Evolutionary conservation across 2,113 vertebrate species (phyloP).

Genomic region (Coregonus clupeaformis): DNA sequence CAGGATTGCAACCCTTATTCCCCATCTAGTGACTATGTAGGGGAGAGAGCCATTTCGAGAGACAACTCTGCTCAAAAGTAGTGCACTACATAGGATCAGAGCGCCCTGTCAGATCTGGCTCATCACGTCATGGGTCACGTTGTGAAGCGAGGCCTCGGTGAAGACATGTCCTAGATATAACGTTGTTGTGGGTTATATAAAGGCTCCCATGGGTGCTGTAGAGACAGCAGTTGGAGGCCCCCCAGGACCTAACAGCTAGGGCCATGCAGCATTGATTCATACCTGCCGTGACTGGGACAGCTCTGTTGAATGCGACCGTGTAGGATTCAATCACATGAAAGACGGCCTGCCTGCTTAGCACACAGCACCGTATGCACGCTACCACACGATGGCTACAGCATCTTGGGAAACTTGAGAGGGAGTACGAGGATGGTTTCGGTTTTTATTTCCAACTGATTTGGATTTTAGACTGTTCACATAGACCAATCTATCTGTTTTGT

Average conservation of each 20-base stretch:
- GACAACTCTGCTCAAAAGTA: too few relatives aligned
- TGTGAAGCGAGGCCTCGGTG: constrained; percentile 6
- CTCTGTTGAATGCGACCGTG: constrained; percentile 2
- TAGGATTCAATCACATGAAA: neutral
- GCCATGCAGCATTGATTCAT: too few relatives aligned
- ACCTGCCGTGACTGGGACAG: neutral
- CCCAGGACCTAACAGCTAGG: constrained; percentile 19
- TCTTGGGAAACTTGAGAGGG: too few relatives aligned
- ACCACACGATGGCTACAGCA: neutral
- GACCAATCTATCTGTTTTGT: too few relatives aligned
- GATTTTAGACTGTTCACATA: too few relatives aligned
- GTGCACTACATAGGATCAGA: too few relatives aligned
- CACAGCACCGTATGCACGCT: neutral
- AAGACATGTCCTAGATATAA: constrained; percentile 32
- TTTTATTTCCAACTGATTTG: too few relatives aligned
- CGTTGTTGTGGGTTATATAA: constrained; percentile 32
- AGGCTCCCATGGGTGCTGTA: constrained; percentile 35
- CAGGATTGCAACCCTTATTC: too few relatives aligned
- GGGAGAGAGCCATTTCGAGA: too few relatives aligned
- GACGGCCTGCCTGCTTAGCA: neutral
- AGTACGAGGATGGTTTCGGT: too few relatives aligned
- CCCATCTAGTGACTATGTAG: too few relatives aligned
- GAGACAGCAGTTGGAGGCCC: constrained; percentile 37
- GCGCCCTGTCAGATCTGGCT: too few relatives aligned
- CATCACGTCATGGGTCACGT: neutral